Percentiles rank a stretch among this genome's conserved stretches.
These are phyloP conservation scores for Arctia plantaginis DNA, from an alignment of 2,888 invertebrate species.

Conservation along the genomic window DNA sequence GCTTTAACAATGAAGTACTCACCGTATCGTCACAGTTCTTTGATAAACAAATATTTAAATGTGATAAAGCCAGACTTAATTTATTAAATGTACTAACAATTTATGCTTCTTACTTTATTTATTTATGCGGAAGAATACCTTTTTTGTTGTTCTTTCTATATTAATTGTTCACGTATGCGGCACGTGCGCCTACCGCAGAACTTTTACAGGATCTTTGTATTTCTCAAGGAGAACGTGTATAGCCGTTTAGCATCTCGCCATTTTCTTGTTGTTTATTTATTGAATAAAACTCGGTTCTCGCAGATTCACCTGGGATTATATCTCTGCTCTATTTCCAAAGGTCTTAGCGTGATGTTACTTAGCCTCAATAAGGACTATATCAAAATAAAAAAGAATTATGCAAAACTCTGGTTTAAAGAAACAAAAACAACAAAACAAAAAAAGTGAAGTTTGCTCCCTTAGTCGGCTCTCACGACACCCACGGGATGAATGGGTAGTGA, in stretches of 20 bases:
- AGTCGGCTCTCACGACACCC: too few species aligned
- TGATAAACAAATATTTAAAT: not conserved
- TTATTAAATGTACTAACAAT: not conserved
- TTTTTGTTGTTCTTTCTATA: not conserved
- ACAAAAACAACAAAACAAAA: too few species aligned
- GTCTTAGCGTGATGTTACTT: not conserved
- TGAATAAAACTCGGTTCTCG: not conserved
- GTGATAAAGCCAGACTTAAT: not conserved
- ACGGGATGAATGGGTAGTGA: too few species aligned
- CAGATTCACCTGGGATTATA: not conserved
- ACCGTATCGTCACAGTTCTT: not conserved
- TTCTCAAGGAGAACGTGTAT: slow-evolving; percentile 15
- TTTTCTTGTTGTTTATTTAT: not conserved
- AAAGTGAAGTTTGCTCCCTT: too few species aligned
- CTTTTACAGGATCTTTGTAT: slow-evolving; percentile 12
- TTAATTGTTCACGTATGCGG: not conserved
- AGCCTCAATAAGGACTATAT: not conserved
- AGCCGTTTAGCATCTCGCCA: not conserved
- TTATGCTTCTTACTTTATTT: not conserved
- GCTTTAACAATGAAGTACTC: not conserved
- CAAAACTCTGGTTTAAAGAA: too few species aligned
- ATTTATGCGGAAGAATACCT: slow-evolving; percentile 11
- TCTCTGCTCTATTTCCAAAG: not conserved
- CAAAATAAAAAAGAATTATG: not conserved
- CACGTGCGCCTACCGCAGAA: not conserved